Base-by-base conservation (phyloP, 2,113 vertebrate genomes). In the Nesogale talazaci region DNA sequence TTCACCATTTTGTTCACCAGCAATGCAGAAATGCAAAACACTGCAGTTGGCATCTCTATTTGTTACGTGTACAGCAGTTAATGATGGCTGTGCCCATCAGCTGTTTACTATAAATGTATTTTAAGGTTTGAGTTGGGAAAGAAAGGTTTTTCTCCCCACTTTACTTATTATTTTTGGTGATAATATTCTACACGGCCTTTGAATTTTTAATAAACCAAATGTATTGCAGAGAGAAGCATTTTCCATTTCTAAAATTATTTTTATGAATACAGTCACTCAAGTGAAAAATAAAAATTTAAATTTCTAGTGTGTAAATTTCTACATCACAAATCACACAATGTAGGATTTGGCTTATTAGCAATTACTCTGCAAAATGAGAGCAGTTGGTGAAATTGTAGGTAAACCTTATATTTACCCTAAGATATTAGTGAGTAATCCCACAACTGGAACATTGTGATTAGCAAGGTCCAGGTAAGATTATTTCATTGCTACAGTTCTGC, bases 221-320 rank as follows among this genome's bases (percentile, higher is more conserved):
- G 87, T 22, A 36, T 67, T 56, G 25, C 38, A 78, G 38, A 87
- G 23, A 42, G 23, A 42, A 78, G 34, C 57, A 63, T 6, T 75
- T 93, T 69, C 29, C 31, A 83, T 46, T 69, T 78, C 46, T 15
- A 38, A 46, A 36, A 84, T 61, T 10, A 81, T 85, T 83, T 83
- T 81, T 83, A 42, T 78, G 25, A 83, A 36, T 67, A 52, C 77
- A 15, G 59, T 78, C 80, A 78, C 27, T 84, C 34, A 75, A 81
- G 46, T 42, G 70, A 86, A 94, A 86, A 52, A 3, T 75, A 95
- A 79, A 67, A 76, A 56, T 92, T 46, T 42, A 25, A 56, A 91
- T 61, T 84, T 72, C 20, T 27, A 42, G 34, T 12, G 27, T 25
- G 29, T 61, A 59, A 84, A 52, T 2, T 2, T 12, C 10, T 52